A percentile compares a stretch with the other conserved stretches of the same genome.
Evolutionary conservation across 2,113 vertebrate genomes (phyloP).

Genomic region (Calypte anna): DNA sequence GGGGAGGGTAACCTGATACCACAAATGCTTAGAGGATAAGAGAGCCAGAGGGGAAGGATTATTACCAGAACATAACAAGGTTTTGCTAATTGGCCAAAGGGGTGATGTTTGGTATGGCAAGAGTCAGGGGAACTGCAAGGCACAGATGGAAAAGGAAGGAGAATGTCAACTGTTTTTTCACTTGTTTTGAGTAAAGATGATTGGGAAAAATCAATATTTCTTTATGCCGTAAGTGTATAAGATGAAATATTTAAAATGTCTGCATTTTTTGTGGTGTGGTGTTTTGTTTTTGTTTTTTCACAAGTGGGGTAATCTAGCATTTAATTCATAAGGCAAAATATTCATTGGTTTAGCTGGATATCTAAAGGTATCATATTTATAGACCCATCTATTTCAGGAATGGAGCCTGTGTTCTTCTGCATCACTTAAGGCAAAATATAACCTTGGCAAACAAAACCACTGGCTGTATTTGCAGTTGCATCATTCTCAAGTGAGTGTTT

Average conservation of each 20-base stretch:
- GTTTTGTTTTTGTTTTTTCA: background rate
- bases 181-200: background rate
- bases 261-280: background rate
- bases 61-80: background rate
- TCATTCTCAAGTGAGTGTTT: slow-evolving; percentile 70
- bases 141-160: background rate
- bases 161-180: background rate
- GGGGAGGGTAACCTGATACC: background rate
- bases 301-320: slow-evolving; percentile 27
- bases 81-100: background rate
- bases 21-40: background rate
- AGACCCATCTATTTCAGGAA: slow-evolving; percentile 68
- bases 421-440: slow-evolving; percentile 74
- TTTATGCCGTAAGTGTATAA: background rate
- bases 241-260: background rate
- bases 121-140: background rate
- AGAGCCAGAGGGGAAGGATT: background rate
- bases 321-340: slow-evolving; percentile 37
- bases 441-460: slow-evolving; percentile 76
- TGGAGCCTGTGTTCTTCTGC: slow-evolving; percentile 64
- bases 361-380: slow-evolving; percentile 67
- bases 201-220: background rate
- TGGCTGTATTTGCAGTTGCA: slow-evolving; percentile 69
- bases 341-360: slow-evolving; percentile 45
- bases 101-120: background rate